These are phyloP conservation scores for Onychostoma macrolepis DNA, from an alignment of 2,113 vertebrate species.

Conservation along the genomic window DNA sequence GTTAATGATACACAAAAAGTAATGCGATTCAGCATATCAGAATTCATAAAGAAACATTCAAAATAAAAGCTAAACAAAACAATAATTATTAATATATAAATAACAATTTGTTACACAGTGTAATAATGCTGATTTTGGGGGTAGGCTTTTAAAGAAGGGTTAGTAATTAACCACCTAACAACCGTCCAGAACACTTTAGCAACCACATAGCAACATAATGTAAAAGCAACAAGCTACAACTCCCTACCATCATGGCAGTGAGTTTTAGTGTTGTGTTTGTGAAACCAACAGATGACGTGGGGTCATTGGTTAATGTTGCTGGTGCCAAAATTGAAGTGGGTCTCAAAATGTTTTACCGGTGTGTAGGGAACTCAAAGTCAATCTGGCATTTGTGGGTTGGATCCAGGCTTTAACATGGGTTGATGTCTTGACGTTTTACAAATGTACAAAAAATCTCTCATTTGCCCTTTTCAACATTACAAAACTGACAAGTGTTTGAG, in stretches of 20 bases:
- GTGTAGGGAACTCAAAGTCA: not conserved
- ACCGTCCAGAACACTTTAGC: not conserved
- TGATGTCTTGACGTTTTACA: slow-evolving; percentile 25
- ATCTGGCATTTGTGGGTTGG: not conserved
- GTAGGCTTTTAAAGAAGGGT: no score
- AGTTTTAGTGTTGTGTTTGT: not conserved
- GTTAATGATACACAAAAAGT: no score
- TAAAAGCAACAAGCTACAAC: not conserved
- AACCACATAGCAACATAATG: not conserved
- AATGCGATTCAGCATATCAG: no score
- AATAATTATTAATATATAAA: no score
- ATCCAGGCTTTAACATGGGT: not conserved
- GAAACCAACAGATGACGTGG: not conserved
- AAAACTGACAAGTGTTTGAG: not conserved
- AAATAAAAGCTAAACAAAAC: not conserved
- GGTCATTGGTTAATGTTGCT: not conserved
- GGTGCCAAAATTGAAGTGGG: not conserved
- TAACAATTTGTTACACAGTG: no score
- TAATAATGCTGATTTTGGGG: no score
- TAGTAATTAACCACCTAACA: no score
- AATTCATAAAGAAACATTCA: not conserved
- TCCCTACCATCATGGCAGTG: not conserved
- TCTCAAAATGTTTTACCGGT: not conserved
- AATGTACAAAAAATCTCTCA: not conserved
- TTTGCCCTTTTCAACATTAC: slow-evolving; percentile 30